phyloP scores from a whole-genome alignment of 1,140 invertebrate species.

The Panulirus ornatus region DNA sequence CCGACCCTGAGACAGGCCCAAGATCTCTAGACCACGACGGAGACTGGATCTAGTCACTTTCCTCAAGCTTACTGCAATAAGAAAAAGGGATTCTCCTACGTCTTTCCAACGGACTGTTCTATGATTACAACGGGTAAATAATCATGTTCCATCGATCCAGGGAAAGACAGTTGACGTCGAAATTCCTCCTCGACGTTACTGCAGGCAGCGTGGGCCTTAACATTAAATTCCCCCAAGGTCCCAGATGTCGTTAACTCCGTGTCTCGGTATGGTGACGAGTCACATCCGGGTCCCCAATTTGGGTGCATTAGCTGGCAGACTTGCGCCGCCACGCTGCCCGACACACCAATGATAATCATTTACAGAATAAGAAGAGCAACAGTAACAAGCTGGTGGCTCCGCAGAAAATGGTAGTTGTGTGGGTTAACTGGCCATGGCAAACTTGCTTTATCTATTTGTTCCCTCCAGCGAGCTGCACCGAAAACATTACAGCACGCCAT shows the following conservation, averaged over 20 bases:
- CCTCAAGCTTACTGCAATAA: not conserved
- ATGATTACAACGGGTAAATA: not conserved
- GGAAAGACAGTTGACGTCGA: too few species aligned
- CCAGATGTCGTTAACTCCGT: not conserved
- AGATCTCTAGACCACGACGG: not conserved
- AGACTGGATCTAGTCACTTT: not conserved
- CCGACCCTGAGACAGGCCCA: not conserved
- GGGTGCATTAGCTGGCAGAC: not conserved
- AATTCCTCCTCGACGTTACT: too few species aligned
- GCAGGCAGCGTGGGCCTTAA: too few species aligned
- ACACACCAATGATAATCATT: too few species aligned
- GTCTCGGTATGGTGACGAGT: constrained; percentile 1
- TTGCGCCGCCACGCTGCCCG: too few species aligned
- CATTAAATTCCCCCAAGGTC: not conserved
- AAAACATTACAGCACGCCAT: too few species aligned
- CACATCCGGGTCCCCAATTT: not conserved
- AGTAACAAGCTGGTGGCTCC: too few species aligned
- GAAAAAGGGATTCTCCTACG: not conserved
- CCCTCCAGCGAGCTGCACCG: too few species aligned
- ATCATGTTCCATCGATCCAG: too few species aligned
- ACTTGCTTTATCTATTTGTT: not conserved
- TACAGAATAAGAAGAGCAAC: too few species aligned
- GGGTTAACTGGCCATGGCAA: too few species aligned
- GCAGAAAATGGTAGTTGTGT: too few species aligned
- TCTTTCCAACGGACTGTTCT: not conserved